Conservation (phyloP, 1,140 invertebrate species). For the Zaprionus gabonicus region DNA sequence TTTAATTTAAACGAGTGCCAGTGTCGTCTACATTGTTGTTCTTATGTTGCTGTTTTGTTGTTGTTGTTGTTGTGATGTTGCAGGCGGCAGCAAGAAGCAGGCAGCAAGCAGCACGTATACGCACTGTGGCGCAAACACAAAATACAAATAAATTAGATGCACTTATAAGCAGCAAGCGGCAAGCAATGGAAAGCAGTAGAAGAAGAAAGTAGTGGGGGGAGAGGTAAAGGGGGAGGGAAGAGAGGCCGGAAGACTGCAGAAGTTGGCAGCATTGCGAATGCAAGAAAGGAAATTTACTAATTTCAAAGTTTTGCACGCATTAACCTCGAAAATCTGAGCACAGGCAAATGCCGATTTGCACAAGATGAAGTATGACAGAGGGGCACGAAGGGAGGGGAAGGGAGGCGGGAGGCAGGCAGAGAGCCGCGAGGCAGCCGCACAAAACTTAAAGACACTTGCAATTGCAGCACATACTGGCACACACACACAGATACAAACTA, state of each 20-base stretch:
- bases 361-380: slow-evolving; percentile 14
- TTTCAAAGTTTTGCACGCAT: slow-evolving; percentile 80
- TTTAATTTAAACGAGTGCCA: slow-evolving; percentile 80
- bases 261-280: slow-evolving; percentile 56
- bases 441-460: slow-evolving; percentile 68
- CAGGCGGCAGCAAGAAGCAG: slow-evolving; percentile 36
- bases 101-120: slow-evolving; percentile 65
- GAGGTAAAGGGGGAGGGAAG: neutral
- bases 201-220: too few species aligned
- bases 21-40: slow-evolving; percentile 42
- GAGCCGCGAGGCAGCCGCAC: slow-evolving; percentile 1
- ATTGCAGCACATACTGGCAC: slow-evolving; percentile 39
- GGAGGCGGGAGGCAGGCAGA: neutral
- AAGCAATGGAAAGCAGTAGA: too few species aligned
- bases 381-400: too few species aligned
- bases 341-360: slow-evolving; percentile 55
- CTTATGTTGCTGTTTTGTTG: slow-evolving; percentile 15
- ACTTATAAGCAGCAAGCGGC: slow-evolving; percentile 48
- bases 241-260: slow-evolving; percentile 10
- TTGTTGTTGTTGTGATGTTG: slow-evolving; percentile 43
- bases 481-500: slow-evolving; percentile 1
- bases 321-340: slow-evolving; percentile 79
- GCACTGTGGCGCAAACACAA: slow-evolving; percentile 76
- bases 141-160: slow-evolving; percentile 82
- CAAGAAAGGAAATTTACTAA: slow-evolving; percentile 77